Evolutionary conservation across 2,888 invertebrate species (phyloP), one percentile per base, ranked within the genome.

Genomic region (Agonopterix subpropinquella): DNA sequence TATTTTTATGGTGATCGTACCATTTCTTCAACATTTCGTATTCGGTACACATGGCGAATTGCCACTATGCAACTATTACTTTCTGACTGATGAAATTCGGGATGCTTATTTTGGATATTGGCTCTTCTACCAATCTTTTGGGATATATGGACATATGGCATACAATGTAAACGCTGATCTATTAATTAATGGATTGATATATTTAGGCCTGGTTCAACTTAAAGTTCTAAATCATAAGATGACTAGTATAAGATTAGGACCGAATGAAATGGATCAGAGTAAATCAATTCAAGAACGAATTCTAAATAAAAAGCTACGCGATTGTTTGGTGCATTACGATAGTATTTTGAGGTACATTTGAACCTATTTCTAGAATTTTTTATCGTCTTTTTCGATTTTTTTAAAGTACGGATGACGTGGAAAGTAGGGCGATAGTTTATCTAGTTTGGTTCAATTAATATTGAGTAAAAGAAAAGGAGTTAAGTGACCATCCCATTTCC

Each of bases 51-150:
- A 45, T 18, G 11, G 5, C 13, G 67, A 73, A 44, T 61, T 85
- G 47, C 84, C 85, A 1, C 63, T 85, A 53, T 80, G 77, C 55
- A 72, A 74, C 56, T 86, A 81, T 59, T 80, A 78, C 58, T 86
- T 86, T 55, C 61, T 86, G 47, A 67, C 59, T 15, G 71, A 76
- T 9, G 67, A 77, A 44, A 18, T 61, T 3, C 61, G 76, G 15
- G 53, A 66, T 4, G 57, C 60, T 2, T 75, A 77, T 62, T 82
- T 75, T 52, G 28, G 54, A 13, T 61, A 64, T 48, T 76, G 62
- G 63, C 80, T 62, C 36, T 43, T 77, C 35, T 86, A 82, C 51
- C 83, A 84, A 56, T 62, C 74, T 2, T 43, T 73, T 11, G 78
- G 80, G 0, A 76, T 83, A 54, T 83, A 74, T 46, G 73, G 67